Conservation (phyloP, 2,797 vertebrate species). For the Chelon auratus region DNA sequence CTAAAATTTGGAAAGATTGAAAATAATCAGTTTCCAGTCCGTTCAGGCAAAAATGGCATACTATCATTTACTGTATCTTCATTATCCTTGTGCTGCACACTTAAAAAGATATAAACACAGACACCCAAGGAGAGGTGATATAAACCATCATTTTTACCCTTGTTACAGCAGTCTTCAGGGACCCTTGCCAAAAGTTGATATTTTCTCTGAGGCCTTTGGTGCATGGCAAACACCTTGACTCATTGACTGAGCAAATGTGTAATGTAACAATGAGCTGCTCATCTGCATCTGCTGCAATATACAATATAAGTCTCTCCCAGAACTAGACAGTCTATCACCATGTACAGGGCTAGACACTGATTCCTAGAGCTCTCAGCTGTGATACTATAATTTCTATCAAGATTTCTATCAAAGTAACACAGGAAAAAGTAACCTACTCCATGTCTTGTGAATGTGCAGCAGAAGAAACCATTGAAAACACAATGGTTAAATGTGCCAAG, state of each 20-base stretch:
- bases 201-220: conserved; percentile 52
- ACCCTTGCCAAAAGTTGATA: conserved; percentile 66
- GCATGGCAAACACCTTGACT: conserved; percentile 83
- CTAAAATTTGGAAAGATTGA: background rate
- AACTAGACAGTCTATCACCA: conserved; percentile 81
- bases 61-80: conserved; percentile 18
- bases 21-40: background rate
- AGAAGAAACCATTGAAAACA: conserved; percentile 45
- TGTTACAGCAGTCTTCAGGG: conserved; percentile 60
- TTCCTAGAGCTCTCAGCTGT: conserved; percentile 61
- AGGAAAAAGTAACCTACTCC: conserved; percentile 34
- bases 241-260: conserved; percentile 86
- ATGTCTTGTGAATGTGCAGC: conserved; percentile 46
- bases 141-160: conserved; percentile 65
- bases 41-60: background rate
- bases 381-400: conserved; percentile 60
- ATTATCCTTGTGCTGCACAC: conserved; percentile 15
- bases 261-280: conserved; percentile 90
- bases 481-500: conserved; percentile 29
- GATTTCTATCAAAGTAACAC: conserved; percentile 54
- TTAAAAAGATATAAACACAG: conserved; percentile 21
- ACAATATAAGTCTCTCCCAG: conserved; percentile 58
- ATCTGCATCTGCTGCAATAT: conserved; percentile 70
- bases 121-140: conserved; percentile 13
- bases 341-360: conserved; percentile 75